phyloP scores from a whole-genome alignment of 2,113 vertebrate genomes.

The Sphyrna mokarran region DNA sequence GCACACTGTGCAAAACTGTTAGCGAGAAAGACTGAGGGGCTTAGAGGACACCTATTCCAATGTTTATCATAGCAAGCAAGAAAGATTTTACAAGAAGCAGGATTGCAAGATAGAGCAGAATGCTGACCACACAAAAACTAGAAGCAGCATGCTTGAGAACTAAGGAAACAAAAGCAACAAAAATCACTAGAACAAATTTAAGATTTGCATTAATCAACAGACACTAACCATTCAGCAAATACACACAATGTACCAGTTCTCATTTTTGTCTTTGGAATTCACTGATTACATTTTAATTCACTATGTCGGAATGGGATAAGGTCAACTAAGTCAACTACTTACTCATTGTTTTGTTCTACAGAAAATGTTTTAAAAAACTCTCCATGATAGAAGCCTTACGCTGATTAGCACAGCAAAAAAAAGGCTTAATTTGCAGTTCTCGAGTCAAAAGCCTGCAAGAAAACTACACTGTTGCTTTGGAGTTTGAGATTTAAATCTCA shows the following conservation, averaged over 20 bases:
- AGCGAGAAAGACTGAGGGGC: background rate
- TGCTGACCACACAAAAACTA: background rate
- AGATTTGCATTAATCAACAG: background rate
- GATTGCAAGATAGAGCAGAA: background rate
- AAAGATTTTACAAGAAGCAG: background rate
- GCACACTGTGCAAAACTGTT: background rate
- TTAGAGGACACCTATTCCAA: background rate
- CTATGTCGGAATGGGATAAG: background rate
- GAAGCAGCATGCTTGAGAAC: background rate
- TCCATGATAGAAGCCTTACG: background rate
- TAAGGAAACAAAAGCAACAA: background rate
- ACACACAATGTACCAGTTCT: background rate
- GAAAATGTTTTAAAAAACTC: no score
- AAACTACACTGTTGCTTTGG: background rate
- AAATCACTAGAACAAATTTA: background rate
- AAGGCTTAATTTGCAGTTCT: background rate
- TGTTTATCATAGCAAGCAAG: background rate
- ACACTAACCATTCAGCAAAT: background rate
- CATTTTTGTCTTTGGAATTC: background rate
- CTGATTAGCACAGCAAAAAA: background rate
- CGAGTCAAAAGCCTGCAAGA: background rate
- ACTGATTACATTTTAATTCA: background rate
- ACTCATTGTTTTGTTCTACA: background rate
- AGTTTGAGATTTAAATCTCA: background rate
- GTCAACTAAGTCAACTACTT: background rate